Percentiles rank a stretch among this genome's conserved stretches.
Evolutionary conservation across 2,797 vertebrate species (phyloP).

Genomic region (Chiloscyllium punctatum): DNA sequence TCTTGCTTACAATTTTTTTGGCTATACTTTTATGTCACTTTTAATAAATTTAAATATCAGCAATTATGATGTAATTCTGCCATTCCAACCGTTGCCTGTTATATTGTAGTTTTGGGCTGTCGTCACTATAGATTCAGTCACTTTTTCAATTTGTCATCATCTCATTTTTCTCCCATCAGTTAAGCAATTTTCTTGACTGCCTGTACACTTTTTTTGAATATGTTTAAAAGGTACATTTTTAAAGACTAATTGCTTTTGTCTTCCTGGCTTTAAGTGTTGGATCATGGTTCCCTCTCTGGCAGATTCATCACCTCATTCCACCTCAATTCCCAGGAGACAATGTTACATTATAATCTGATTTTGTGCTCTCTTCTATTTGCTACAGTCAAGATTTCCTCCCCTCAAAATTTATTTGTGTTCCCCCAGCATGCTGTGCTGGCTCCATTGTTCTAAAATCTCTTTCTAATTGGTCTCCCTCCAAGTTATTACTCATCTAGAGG

Average conservation of each 20-base stretch:
- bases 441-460: neutral
- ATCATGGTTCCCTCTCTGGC: neutral
- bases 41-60: neutral
- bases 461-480: neutral
- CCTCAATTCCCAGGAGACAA: too few relatives aligned
- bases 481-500: neutral
- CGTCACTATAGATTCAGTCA: neutral
- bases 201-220: neutral
- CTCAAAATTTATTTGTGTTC: neutral
- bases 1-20: neutral
- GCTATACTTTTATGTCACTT: neutral
- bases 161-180: neutral
- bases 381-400: neutral
- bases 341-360: neutral
- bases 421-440: neutral
- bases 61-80: neutral
- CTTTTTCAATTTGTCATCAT: neutral
- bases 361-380: neutral
- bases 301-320: neutral
- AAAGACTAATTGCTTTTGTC: neutral
- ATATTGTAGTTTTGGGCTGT: neutral
- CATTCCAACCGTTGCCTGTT: neutral
- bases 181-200: neutral
- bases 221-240: neutral
- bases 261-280: neutral